Conservation (phyloP, 2,113 vertebrate species). For the Sinocyclocheilus anophthalmus region DNA sequence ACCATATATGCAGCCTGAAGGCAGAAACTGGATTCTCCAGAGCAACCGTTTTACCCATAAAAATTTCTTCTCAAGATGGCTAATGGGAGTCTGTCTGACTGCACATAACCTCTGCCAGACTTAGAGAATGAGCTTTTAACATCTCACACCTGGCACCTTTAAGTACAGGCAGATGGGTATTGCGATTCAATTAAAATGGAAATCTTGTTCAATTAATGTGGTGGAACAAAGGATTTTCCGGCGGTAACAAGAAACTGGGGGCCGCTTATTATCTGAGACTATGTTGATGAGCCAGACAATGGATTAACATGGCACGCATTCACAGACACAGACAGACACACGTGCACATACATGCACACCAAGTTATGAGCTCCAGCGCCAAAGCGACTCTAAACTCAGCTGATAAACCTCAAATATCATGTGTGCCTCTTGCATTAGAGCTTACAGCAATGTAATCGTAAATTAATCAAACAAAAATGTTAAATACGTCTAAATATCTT, state of each 20-base stretch:
- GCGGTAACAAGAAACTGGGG: constrained; percentile 32
- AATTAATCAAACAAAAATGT: not conserved
- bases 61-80: constrained; percentile 57
- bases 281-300: constrained; percentile 6
- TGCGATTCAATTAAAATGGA: constrained; percentile 75
- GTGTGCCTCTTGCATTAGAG: not conserved
- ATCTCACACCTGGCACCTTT: constrained; percentile 57
- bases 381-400: not conserved
- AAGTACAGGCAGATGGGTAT: constrained; percentile 58
- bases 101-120: constrained; percentile 66
- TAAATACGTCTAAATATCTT: no score
- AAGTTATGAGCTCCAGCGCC: not conserved
- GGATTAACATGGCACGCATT: constrained; percentile 3
- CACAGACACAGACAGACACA: not conserved
- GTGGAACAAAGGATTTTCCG: constrained; percentile 35
- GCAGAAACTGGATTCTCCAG: constrained; percentile 44
- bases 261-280: not conserved
- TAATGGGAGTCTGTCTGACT: constrained; percentile 65
- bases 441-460: not conserved
- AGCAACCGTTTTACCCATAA: constrained; percentile 59
- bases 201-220: constrained; percentile 57
- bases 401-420: not conserved
- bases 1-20: not conserved
- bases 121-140: constrained; percentile 62
- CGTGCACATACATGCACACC: not conserved